Percentiles rank a stretch among this genome's conserved stretches.
These are phyloP conservation scores for Ivindomyrus marchei DNA, from an alignment of 2,113 vertebrate species.

Conservation along the genomic window DNA sequence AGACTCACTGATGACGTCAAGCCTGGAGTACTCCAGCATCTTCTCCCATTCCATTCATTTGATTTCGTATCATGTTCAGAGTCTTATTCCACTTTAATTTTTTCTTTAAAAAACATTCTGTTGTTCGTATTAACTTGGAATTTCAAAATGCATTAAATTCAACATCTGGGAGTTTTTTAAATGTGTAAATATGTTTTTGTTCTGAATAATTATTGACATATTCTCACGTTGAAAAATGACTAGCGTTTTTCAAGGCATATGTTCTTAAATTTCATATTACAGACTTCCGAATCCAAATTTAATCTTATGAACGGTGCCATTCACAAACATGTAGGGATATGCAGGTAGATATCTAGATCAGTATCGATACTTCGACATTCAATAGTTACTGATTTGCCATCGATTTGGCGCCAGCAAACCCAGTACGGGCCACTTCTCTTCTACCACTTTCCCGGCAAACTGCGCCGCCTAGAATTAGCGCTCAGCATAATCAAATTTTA, in stretches of 20 bases:
- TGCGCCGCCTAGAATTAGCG: not conserved
- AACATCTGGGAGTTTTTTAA: not conserved
- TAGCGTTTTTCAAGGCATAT: not conserved
- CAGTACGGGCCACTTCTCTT: not conserved
- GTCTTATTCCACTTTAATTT: not conserved
- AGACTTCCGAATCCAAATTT: not conserved
- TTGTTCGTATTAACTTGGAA: not conserved
- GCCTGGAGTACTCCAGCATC: not conserved
- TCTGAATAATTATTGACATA: not conserved
- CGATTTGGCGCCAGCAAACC: not conserved
- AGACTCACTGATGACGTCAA: not conserved
- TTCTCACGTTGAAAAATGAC: not conserved
- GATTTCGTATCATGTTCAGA: not conserved
- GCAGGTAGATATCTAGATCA: not conserved
- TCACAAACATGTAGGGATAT: not conserved
- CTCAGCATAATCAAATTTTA: not conserved
- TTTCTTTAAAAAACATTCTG: not conserved
- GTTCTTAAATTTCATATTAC: not conserved
- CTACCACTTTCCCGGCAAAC: not conserved
- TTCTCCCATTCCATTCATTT: not conserved
- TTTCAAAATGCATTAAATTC: not conserved
- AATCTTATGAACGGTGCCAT: not conserved
- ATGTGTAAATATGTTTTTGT: not conserved
- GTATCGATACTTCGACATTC: not conserved
- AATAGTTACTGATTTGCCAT: not conserved